Evolutionary conservation across 2,797 vertebrate genomes (phyloP).

Genomic region (Sebastes reedi): DNA sequence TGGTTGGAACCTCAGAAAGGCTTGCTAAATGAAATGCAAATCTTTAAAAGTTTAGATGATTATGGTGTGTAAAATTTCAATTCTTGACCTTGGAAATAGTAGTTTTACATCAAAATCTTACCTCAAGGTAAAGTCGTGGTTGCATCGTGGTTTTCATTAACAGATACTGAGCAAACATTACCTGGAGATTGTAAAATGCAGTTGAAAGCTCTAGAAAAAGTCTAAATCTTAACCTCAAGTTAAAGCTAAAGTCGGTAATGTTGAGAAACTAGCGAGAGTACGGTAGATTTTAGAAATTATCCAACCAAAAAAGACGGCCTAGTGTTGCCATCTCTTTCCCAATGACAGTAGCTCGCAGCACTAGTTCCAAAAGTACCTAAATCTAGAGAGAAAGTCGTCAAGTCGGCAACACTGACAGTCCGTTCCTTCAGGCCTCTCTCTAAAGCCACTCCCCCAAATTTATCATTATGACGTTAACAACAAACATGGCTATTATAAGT

Average conservation of each 20-base stretch:
- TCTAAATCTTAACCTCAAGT: background rate
- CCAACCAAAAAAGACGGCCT: too few relatives aligned
- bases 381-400: too few relatives aligned
- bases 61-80: background rate
- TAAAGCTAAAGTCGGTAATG: background rate
- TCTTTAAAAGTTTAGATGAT: background rate
- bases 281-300: too few relatives aligned
- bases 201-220: background rate
- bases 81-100: background rate
- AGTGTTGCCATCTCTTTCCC: too few relatives aligned
- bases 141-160: background rate
- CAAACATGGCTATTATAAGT: too few relatives aligned
- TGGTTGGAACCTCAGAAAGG: background rate
- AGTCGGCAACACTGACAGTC: too few relatives aligned
- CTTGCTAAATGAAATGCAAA: background rate
- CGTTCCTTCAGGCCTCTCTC: too few relatives aligned
- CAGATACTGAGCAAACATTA: background rate
- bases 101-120: background rate
- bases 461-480: too few relatives aligned
- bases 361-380: too few relatives aligned
- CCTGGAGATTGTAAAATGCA: background rate
- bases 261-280: too few relatives aligned
- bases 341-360: too few relatives aligned
- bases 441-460: too few relatives aligned
- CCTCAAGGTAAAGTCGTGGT: background rate